phyloP scores from a whole-genome alignment of 2,888 invertebrate species.

The Dynastes hyllus region DNA sequence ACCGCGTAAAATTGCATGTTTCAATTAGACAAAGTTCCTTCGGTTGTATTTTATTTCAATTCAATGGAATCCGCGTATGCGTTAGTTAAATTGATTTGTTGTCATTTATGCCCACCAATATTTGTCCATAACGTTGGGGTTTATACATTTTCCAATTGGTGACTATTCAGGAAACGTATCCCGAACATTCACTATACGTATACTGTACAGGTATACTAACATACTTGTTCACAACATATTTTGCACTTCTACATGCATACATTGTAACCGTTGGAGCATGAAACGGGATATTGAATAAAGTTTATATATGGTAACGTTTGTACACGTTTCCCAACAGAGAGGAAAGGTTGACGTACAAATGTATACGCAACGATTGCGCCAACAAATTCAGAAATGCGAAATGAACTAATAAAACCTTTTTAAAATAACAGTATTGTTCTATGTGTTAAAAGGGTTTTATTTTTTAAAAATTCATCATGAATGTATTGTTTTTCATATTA shows the following conservation, averaged over 20 bases:
- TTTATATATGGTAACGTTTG: background rate
- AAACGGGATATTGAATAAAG: slow-evolving; percentile 52
- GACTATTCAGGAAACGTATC: background rate
- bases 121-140: slow-evolving; percentile 4
- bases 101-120: background rate
- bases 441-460: too few relatives aligned
- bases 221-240: background rate
- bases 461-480: too few relatives aligned
- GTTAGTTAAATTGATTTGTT: too few relatives aligned
- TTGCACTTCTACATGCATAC: background rate
- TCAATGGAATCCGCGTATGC: too few relatives aligned
- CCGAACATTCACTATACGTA: background rate
- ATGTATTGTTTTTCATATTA: too few relatives aligned
- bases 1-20: too few relatives aligned
- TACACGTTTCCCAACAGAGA: background rate
- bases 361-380: background rate
- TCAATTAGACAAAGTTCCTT: too few relatives aligned
- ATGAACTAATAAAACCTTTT: background rate
- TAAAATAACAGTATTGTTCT: too few relatives aligned
- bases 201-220: background rate
- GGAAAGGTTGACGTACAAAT: too few relatives aligned
- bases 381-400: background rate
- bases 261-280: slow-evolving; percentile 51
- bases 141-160: slow-evolving; percentile 17
- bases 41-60: too few relatives aligned